A percentile compares a stretch with the other conserved stretches of the same genome.
These are phyloP conservation scores for Echeneis naucrates DNA, from an alignment of 2,797 vertebrate genomes.

Conservation along the genomic window DNA sequence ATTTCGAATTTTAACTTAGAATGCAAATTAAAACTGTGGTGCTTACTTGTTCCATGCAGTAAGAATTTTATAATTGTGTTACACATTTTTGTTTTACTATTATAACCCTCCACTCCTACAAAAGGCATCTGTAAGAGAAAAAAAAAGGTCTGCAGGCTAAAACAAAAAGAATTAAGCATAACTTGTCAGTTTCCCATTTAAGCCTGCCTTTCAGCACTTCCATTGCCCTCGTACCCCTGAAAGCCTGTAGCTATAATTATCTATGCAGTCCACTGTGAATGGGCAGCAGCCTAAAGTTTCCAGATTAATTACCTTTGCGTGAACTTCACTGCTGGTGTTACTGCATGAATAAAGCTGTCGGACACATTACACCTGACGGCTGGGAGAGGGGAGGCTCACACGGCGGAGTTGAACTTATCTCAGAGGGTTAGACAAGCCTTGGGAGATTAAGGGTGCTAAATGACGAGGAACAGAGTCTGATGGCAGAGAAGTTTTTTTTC, in stretches of 20 bases:
- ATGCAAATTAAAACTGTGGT: neutral
- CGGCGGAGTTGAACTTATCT: constrained; percentile 55
- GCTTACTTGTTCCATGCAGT: neutral
- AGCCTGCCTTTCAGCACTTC: constrained; percentile 65
- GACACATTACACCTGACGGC: constrained; percentile 72
- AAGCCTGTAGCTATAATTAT: constrained; percentile 76
- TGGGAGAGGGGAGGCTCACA: constrained; percentile 41
- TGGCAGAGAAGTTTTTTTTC: constrained; percentile 5
- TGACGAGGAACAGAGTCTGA: constrained; percentile 54
- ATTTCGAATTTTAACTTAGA: neutral
- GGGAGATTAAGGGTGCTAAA: constrained; percentile 64
- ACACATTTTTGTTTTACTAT: too few relatives aligned
- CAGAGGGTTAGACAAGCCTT: constrained; percentile 41
- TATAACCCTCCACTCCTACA: constrained; percentile 9
- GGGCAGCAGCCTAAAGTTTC: constrained; percentile 68
- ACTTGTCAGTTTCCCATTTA: constrained; percentile 57
- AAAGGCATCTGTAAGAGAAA: constrained; percentile 24
- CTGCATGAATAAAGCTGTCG: constrained; percentile 75
- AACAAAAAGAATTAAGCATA: constrained; percentile 44
- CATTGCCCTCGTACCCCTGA: constrained; percentile 57
- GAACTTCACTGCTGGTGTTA: constrained; percentile 69
- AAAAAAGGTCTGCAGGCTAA: constrained; percentile 45
- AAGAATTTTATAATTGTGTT: too few relatives aligned
- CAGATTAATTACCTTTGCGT: constrained; percentile 76
- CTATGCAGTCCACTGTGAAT: constrained; percentile 55